These are phyloP conservation scores for Laterallus jamaicensis DNA, from an alignment of 2,113 vertebrate species.

Conservation along the genomic window DNA sequence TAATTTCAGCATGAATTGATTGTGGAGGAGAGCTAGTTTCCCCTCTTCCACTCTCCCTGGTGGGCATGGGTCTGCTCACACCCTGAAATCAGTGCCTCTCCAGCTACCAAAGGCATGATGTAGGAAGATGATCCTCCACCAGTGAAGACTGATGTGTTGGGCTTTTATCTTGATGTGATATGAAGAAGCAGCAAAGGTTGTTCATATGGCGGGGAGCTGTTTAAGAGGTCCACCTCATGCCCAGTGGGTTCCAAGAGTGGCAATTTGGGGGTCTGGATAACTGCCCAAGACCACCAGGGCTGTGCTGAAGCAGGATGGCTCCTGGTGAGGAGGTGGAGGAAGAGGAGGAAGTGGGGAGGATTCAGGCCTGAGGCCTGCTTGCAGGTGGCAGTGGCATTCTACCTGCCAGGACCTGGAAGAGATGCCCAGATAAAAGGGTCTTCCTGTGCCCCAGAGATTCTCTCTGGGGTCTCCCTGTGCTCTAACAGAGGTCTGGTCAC, in stretches of 20 bases:
- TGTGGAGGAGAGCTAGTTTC: neutral
- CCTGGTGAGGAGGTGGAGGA: neutral
- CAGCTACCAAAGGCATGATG: rapidly evolving
- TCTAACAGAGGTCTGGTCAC: neutral
- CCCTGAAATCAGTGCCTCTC: rapidly evolving
- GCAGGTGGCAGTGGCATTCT: neutral
- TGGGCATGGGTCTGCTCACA: rapidly evolving
- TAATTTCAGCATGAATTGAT: neutral
- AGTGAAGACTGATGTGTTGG: neutral
- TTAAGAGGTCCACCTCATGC: neutral
- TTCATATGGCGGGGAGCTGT: neutral
- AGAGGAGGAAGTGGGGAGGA: neutral
- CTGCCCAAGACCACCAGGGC: neutral
- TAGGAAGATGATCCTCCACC: neutral
- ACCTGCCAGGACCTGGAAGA: neutral
- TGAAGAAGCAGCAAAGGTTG: neutral
- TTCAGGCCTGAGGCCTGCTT: neutral
- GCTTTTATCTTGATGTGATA: neutral
- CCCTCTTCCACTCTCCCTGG: rapidly evolving
- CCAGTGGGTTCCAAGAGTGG: rapidly evolving
- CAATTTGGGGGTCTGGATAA: neutral
- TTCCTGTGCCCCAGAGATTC: neutral
- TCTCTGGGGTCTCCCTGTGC: too few relatives aligned
- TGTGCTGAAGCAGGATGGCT: neutral
- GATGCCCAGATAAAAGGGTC: neutral